phyloP scores from a whole-genome alignment of 2,113 vertebrate species.

The Serinus canaria region DNA sequence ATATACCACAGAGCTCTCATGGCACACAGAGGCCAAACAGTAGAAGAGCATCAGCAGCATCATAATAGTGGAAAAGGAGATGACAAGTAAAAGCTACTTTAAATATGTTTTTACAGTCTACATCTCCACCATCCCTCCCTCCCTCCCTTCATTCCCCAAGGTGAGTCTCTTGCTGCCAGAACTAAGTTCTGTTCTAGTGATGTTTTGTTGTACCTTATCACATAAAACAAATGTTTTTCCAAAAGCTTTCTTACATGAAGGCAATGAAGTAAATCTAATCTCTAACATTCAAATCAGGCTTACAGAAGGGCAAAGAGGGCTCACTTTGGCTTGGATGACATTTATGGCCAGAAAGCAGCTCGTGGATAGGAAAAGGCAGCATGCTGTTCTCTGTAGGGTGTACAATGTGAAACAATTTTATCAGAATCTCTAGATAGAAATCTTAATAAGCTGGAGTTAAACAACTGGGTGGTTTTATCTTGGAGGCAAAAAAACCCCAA shows the following conservation, averaged over 20 bases:
- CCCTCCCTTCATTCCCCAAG: background rate
- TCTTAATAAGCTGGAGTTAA: conserved; percentile 38
- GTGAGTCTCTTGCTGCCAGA: background rate
- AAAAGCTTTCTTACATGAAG: background rate
- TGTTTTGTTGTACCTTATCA: background rate
- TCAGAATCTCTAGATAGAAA: conserved; percentile 14
- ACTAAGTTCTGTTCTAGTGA: background rate
- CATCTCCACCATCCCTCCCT: background rate
- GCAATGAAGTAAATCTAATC: conserved; percentile 11
- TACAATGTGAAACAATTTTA: conserved; percentile 24
- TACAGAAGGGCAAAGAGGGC: conserved; percentile 6
- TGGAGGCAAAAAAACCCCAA: background rate
- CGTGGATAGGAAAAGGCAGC: background rate
- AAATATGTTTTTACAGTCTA: background rate
- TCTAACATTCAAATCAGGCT: background rate
- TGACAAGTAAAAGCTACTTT: background rate
- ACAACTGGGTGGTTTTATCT: conserved; percentile 1
- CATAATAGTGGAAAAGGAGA: background rate
- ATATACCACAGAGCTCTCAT: background rate
- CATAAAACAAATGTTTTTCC: conserved; percentile 4
- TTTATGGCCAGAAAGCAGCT: background rate
- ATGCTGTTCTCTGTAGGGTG: background rate
- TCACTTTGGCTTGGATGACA: background rate
- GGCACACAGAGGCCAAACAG: background rate
- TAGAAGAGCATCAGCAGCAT: background rate